Conservation (phyloP, 2,888 invertebrate species). For the Agrotis exclamationis region DNA sequence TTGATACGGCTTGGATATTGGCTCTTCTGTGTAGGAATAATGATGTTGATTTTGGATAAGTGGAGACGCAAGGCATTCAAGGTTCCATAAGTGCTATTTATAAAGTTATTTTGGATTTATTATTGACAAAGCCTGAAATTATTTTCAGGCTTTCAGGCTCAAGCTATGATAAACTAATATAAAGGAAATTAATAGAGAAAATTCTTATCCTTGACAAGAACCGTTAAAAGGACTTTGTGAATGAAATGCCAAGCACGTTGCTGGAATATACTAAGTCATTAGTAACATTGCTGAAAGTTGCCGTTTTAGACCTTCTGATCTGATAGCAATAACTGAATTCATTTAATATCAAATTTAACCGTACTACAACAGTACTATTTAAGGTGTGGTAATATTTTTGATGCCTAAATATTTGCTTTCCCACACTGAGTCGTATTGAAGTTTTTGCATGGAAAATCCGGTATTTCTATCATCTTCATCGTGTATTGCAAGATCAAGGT, state of each 20-base stretch:
- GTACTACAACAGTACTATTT: too few species aligned
- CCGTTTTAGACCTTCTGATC: too few species aligned
- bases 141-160: too few species aligned
- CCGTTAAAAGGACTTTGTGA: too few species aligned
- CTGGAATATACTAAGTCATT: too few species aligned
- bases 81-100: not conserved
- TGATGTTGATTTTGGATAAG: conserved; percentile 21
- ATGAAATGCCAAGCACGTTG: too few species aligned
- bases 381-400: too few species aligned
- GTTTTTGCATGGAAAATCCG: too few species aligned
- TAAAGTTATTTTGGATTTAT: not conserved
- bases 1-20: not conserved
- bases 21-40: not conserved
- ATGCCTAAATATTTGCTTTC: too few species aligned
- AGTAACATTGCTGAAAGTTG: too few species aligned
- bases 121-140: not conserved
- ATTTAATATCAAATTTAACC: not conserved
- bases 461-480: too few species aligned
- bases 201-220: not conserved
- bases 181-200: not conserved
- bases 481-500: not conserved
- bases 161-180: not conserved
- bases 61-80: not conserved
- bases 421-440: too few species aligned
- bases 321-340: not conserved